These are phyloP conservation scores for Dipus sagitta DNA, from an alignment of 2,797 vertebrate species.

Conservation along the genomic window DNA sequence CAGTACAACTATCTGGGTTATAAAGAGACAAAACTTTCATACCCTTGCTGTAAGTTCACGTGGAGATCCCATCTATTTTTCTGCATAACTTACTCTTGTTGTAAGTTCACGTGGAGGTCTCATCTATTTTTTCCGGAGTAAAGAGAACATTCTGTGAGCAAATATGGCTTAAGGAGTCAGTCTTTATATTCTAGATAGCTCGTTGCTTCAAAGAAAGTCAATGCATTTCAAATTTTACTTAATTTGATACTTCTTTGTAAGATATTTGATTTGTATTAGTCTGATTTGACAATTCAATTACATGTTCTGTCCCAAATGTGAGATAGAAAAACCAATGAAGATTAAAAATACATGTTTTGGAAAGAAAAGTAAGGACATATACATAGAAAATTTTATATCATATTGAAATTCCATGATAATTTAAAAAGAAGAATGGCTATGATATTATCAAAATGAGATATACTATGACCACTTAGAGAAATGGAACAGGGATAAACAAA, in stretches of 20 bases:
- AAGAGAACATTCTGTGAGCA: not conserved
- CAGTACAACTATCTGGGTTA: not conserved
- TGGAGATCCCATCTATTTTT: not conserved
- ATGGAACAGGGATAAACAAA: not conserved
- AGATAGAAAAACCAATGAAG: not conserved
- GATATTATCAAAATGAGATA: not conserved
- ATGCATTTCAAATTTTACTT: not conserved
- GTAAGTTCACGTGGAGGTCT: not conserved
- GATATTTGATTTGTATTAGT: not conserved
- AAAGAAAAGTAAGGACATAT: not conserved
- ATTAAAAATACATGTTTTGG: not conserved
- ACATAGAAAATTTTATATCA: slow-evolving; percentile 6
- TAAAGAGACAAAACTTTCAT: not conserved
- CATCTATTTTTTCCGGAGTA: not conserved
- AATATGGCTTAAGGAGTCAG: too few relatives aligned
- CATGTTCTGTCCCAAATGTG: not conserved
- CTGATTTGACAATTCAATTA: slow-evolving; percentile 5
- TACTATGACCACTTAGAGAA: not conserved
- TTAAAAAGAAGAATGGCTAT: not conserved
- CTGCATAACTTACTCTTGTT: not conserved
- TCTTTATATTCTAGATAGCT: not conserved
- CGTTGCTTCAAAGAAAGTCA: not conserved
- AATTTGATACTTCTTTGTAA: not conserved
- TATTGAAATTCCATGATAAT: not conserved
- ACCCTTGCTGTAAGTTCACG: not conserved